A percentile compares a stretch with the other conserved stretches of the same genome.
Conservation (phyloP, 2,797 vertebrate genomes). For the Sus cebifrons region DNA sequence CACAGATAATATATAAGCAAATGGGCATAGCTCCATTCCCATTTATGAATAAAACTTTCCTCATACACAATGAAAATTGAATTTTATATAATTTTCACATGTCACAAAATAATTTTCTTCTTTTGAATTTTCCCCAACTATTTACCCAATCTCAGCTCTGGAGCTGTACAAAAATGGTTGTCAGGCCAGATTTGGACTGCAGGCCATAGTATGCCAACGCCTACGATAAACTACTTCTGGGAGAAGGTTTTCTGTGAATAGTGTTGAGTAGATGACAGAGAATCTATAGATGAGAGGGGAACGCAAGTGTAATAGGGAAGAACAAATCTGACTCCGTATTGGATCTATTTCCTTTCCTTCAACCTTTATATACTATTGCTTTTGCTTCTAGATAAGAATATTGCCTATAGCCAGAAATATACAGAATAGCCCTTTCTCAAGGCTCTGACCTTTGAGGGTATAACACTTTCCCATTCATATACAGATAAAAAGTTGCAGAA, state of each 20-base stretch:
- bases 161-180: not conserved
- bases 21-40: not conserved
- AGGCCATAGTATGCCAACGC: not conserved
- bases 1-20: not conserved
- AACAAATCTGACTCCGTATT: not conserved
- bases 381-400: not conserved
- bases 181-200: not conserved
- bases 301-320: not conserved
- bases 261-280: not conserved
- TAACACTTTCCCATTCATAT: not conserved
- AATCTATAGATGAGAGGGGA: not conserved
- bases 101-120: not conserved
- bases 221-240: not conserved
- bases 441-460: not conserved
- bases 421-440: not conserved
- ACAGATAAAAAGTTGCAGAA: not conserved
- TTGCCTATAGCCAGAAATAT: not conserved
- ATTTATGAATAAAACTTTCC: not conserved
- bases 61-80: not conserved
- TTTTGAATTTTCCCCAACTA: not conserved
- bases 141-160: not conserved
- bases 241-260: not conserved
- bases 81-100: constrained; percentile 1
- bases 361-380: not conserved
- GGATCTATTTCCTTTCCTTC: not conserved